A percentile compares a stretch with the other conserved stretches of the same genome.
Evolutionary conservation across 2,113 vertebrate species (phyloP).

Genomic region (Heloderma charlesbogerti): DNA sequence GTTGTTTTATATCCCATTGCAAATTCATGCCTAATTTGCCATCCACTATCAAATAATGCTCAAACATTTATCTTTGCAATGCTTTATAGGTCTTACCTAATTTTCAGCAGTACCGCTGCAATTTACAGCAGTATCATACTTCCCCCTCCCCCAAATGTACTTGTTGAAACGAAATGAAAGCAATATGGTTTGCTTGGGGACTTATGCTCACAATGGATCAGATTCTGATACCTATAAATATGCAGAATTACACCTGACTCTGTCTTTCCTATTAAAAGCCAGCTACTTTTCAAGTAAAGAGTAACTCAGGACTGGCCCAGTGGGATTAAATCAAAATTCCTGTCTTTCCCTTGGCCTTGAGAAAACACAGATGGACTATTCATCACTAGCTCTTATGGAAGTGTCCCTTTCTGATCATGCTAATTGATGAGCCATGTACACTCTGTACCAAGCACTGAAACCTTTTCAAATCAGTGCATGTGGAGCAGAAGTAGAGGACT

Average conservation of each 20-base stretch:
- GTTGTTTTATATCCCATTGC: conserved; percentile 13
- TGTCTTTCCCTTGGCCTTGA: conserved; percentile 31
- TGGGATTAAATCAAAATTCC: conserved; percentile 13
- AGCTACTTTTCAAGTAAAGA: conserved; percentile 12
- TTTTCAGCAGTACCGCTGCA: conserved; percentile 6
- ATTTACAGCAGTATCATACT: conserved; percentile 26
- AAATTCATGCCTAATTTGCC: conserved; percentile 24
- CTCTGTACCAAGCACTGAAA: background rate
- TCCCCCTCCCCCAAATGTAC: background rate
- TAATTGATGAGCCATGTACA: conserved; percentile 1
- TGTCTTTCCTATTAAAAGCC: background rate
- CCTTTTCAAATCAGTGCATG: background rate
- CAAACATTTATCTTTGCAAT: conserved; percentile 32
- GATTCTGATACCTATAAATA: conserved; percentile 25
- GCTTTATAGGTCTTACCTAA: conserved; percentile 29
- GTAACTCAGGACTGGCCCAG: background rate
- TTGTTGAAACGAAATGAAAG: conserved; percentile 10
- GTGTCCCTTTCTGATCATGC: conserved; percentile 1
- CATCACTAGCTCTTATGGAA: conserved; percentile 8
- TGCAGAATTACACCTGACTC: conserved; percentile 16
- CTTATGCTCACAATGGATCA: conserved; percentile 1
- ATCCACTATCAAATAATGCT: conserved; percentile 17
- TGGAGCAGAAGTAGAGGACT: background rate
- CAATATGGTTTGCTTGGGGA: conserved; percentile 21
- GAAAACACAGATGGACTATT: conserved; percentile 26